These are phyloP conservation scores for Euzetes globulus DNA, from an alignment of 2,888 invertebrate genomes.

Conservation along the genomic window DNA sequence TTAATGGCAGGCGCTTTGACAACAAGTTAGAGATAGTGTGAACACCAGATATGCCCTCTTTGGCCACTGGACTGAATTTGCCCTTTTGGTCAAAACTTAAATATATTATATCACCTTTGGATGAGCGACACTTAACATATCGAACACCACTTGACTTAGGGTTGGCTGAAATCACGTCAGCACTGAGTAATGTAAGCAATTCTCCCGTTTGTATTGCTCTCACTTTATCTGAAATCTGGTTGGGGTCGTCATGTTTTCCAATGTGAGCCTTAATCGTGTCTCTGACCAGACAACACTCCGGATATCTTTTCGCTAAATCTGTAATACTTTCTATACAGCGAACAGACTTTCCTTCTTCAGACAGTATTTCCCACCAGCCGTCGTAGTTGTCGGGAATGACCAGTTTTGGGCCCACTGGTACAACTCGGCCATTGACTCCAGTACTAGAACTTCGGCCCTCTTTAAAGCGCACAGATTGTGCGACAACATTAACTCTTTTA, in stretches of 20 bases:
- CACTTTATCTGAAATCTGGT: slow-evolving; percentile 46
- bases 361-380: slow-evolving; percentile 86
- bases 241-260: slow-evolving; percentile 41
- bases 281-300: slow-evolving; percentile 61
- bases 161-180: slow-evolving; percentile 49
- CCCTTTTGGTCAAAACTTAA: slow-evolving; percentile 79
- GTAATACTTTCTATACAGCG: slow-evolving; percentile 79
- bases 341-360: slow-evolving; percentile 85
- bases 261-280: slow-evolving; percentile 64
- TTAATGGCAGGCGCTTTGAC: slow-evolving; percentile 80
- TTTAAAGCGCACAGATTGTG: slow-evolving; percentile 66
- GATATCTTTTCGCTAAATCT: slow-evolving; percentile 59
- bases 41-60: slow-evolving; percentile 88
- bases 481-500: slow-evolving; percentile 70
- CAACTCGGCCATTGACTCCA: slow-evolving; percentile 43
- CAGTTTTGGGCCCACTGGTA: slow-evolving; percentile 66
- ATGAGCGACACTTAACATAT: background rate
- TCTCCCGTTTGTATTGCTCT: slow-evolving; percentile 73
- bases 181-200: slow-evolving; percentile 68
- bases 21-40: slow-evolving; percentile 81
- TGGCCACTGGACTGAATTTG: slow-evolving; percentile 82
- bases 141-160: slow-evolving; percentile 35
- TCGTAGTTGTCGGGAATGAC: slow-evolving; percentile 82
- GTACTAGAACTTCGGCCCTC: slow-evolving; percentile 59
- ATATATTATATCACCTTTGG: slow-evolving; percentile 59